Conservation (phyloP, 2,888 invertebrate species). For the Ormyrus labotus region DNA sequence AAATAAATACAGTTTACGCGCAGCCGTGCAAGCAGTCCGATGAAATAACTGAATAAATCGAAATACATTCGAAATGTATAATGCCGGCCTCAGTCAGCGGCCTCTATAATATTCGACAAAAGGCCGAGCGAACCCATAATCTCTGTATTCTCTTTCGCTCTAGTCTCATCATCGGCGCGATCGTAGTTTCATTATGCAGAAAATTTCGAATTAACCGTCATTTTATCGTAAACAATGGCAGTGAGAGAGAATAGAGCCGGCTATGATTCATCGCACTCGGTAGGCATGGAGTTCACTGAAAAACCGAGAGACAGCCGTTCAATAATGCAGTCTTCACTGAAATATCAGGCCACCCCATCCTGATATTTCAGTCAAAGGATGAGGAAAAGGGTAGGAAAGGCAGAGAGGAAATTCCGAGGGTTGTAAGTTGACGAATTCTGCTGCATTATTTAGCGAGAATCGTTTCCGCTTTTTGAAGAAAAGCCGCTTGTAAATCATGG, state of each 20-base stretch:
- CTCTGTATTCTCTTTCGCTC: not conserved
- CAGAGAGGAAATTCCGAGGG: not conserved
- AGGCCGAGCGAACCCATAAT: conserved; percentile 3
- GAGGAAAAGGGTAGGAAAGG: not conserved
- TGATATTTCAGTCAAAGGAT: too few species aligned
- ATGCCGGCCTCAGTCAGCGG: not conserved
- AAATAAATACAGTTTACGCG: conserved; percentile 35
- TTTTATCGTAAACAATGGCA: conserved; percentile 39
- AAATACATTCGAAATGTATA: conserved; percentile 37
- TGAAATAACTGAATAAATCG: conserved; percentile 18
- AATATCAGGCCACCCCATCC: not conserved
- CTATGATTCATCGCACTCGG: conserved; percentile 20
- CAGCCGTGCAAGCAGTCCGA: not conserved
- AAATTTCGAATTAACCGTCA: conserved; percentile 21
- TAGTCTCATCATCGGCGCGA: not conserved
- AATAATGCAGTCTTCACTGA: conserved; percentile 5
- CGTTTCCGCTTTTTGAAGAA: conserved; percentile 1
- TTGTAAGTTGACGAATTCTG: not conserved
- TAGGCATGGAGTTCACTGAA: not conserved
- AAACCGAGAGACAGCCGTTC: not conserved
- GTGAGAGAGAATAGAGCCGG: not conserved
- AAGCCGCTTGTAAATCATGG: not conserved
- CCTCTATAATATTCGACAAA: conserved; percentile 21
- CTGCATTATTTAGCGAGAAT: not conserved
- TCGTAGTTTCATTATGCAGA: conserved; percentile 18